Base-by-base conservation (phyloP, 2,797 vertebrate species). In the Enteromius radiatus region DNA sequence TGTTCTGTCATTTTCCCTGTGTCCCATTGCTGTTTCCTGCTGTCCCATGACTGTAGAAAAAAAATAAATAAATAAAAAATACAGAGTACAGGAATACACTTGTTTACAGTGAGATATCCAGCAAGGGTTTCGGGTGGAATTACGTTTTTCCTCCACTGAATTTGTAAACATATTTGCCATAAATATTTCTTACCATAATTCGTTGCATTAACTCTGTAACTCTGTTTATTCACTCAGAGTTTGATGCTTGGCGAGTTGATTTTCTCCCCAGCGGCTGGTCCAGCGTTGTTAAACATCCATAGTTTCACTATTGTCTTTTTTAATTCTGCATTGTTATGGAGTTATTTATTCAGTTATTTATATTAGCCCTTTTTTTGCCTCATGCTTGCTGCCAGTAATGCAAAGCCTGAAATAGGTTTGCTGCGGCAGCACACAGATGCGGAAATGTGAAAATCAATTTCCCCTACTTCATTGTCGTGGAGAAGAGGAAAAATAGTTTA, bases 401-500 rank as follows among this genome's bases (percentile, higher is more conserved):
- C 69, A 17, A 31, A 52, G 65, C 43, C 59, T 54, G 26, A 74
- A 81, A 80, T 77, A 86, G 74, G 70, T 86, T 82, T 76, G 61
- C 71, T 69, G 80, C 36, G 12, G 64, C 54, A 23, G 61, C 63
- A 73, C 86, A 70, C 78, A 36, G 81, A 82, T 78, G 63, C 43
- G 68, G 61, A 83, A 87, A 87, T 70, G 68, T 74, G 78, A 71
- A 81, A 87, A 87, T 74, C 71, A 78, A 63, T 68, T 69, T 78
- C 69, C 56, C 9, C 68, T 47, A 41, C 38, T 81, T 82, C 81
- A 86, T 87, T 86, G 85, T 87, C 81, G 79, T 64, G 33, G 68
- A 82, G 73, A 83, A 77, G 82, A 87, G 86, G 81, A 84, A 84
- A 88, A 88, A 88, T 89, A 61, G 84, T 84, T 88, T 87, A 83